Evolutionary conservation across 2,797 vertebrate species (phyloP).

Genomic region (Cheracebus regulus): DNA sequence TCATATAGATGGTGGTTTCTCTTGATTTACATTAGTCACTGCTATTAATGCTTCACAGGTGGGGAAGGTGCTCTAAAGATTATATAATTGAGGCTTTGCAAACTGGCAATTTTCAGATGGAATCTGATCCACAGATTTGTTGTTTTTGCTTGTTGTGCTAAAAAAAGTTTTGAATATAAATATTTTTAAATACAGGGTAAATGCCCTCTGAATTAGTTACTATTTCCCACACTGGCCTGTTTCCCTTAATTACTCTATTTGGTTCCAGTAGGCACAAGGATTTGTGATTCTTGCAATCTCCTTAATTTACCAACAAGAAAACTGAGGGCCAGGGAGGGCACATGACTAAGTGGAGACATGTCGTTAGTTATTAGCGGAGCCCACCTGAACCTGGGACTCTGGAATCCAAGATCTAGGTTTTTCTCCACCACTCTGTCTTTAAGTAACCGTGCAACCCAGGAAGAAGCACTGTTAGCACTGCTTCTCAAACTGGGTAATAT

Average conservation of each 20-base stretch:
- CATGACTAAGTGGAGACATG: not conserved
- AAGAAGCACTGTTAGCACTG: not conserved
- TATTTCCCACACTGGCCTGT: not conserved
- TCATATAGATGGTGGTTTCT: not conserved
- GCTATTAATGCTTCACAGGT: not conserved
- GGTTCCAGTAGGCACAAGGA: not conserved
- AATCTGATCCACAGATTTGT: not conserved
- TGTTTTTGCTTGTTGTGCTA: not conserved
- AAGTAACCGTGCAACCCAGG: not conserved
- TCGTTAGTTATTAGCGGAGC: not conserved
- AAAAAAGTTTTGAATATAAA: conserved; percentile 22
- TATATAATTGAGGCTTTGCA: not conserved
- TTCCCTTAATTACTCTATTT: conserved; percentile 17
- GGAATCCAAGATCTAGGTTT: not conserved
- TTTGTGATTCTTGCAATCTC: not conserved
- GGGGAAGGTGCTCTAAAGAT: not conserved
- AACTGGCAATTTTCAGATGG: not conserved
- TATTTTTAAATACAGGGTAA: not conserved
- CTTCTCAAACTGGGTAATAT: not conserved
- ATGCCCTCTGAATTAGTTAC: not conserved
- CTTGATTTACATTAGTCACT: not conserved
- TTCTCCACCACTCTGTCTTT: not conserved
- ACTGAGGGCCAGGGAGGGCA: not conserved
- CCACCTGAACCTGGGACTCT: not conserved
- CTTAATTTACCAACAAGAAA: not conserved